Evolutionary conservation across 2,797 vertebrate genomes (phyloP), one percentile per base, ranked within the genome.

Genomic region (Cuculus canorus): DNA sequence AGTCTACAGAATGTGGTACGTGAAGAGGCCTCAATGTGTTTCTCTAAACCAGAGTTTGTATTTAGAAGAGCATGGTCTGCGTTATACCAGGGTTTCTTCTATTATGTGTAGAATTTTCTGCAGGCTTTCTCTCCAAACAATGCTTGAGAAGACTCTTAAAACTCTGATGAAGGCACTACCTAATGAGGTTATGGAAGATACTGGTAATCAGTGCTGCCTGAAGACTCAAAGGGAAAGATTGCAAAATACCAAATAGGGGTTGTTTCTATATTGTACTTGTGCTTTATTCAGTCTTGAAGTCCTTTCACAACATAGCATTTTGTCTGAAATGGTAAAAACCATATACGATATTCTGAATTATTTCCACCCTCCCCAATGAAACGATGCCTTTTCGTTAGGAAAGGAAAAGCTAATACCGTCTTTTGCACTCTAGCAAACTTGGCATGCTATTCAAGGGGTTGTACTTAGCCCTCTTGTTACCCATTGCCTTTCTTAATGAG

Each of bases 11-110:
- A 90, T 87, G 41, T 7, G 87, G 82, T 57, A 57, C 54, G 60
- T 54, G 91, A 93, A 83, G 69, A 91, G 53, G 65, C 57, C 61
- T 91, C 80, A 23, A 48, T 91, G 65, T 41, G 35, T 69, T 95
- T 91, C 82, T 86, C 57, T 81, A 75, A 82, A 91, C 65, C 48
- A 82, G 76, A 53, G 72, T 91, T 91, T 95, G 90, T 95, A 90
- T 93, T 95, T 96, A 95, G 91, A 95, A 95, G 54, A 85, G 76
- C 82, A 86, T 27, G 47, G 83, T 92, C 90, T 92, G 94, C 90
- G 78, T 91, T 91, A 78, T 48, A 88, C 41, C 82, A 83, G 10
- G 10, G 61, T 93, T 92, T 95, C 83, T 92, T 84, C 63, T 56
- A 73, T 57, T 59, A 90, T 21, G 45, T 86, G 50, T 75, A 91